phyloP scores from a whole-genome alignment of 2,113 vertebrate genomes.

The Zapornia atra region DNA sequence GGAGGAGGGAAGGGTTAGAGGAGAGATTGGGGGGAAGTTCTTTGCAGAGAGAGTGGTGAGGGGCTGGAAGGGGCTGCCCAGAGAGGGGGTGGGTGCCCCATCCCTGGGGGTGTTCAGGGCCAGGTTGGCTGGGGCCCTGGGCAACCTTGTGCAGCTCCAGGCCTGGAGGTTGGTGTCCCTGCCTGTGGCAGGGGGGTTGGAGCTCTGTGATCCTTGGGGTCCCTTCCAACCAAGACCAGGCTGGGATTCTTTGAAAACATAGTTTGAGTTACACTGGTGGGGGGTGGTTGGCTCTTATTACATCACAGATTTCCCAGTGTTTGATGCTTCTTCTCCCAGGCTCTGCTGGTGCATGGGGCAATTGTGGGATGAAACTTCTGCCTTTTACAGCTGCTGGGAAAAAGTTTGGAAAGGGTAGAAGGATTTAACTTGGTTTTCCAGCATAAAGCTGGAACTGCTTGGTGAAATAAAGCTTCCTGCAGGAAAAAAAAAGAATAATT shows the following conservation, averaged over 20 bases:
- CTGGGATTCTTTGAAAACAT: background rate
- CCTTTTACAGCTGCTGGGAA: background rate
- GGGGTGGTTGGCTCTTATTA: background rate
- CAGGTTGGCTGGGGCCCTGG: no score
- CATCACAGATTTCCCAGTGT: background rate
- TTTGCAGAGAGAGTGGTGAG: no score
- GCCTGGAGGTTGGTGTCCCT: no score
- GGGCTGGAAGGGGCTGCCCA: no score
- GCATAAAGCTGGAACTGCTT: background rate
- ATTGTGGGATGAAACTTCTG: background rate
- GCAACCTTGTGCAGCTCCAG: no score
- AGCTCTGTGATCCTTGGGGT: no score
- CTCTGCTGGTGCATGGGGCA: background rate
- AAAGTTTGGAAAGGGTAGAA: background rate
- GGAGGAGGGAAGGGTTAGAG: no score
- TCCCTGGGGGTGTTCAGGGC: no score
- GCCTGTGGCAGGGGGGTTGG: no score
- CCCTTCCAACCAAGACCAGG: no score
- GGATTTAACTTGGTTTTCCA: background rate
- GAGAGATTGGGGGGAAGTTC: no score
- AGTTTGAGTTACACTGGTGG: background rate
- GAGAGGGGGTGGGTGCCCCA: no score
- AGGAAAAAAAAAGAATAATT: background rate
- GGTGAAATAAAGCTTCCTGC: background rate
- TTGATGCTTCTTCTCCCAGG: background rate